Conservation (phyloP, 1,140 invertebrate species). For the Sogatella furcifera region DNA sequence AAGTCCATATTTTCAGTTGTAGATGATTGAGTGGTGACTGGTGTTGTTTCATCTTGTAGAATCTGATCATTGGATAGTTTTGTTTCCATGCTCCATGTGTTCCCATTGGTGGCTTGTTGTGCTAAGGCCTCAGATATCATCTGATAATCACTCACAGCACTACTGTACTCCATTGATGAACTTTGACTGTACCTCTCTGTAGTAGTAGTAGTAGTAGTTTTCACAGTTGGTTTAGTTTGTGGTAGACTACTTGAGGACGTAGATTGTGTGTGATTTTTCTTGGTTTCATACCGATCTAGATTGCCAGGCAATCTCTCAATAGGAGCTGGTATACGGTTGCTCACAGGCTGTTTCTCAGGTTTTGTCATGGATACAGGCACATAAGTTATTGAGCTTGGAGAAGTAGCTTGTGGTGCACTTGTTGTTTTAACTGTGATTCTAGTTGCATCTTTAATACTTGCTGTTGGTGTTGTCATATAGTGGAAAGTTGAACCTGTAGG, state of each 20-base stretch:
- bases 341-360: slow-evolving; percentile 20
- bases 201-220: not conserved
- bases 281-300: no score
- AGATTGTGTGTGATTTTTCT: no score
- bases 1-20: slow-evolving; percentile 2
- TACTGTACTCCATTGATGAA: not conserved
- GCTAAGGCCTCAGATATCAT: not conserved
- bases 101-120: not conserved
- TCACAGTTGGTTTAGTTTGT: slow-evolving; percentile 35
- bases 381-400: slow-evolving; percentile 9
- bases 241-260: no score
- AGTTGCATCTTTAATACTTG: no score
- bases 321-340: no score
- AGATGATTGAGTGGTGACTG: not conserved
- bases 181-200: not conserved
- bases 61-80: not conserved
- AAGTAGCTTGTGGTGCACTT: not conserved
- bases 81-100: not conserved
- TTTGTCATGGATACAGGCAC: not conserved
- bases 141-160: not conserved
- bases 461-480: no score
- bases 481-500: no score
- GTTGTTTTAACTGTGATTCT: no score
- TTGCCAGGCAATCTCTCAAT: no score
- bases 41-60: not conserved